Evolutionary conservation across 2,797 vertebrate genomes (phyloP).

Genomic region (Rallus crepitans): DNA sequence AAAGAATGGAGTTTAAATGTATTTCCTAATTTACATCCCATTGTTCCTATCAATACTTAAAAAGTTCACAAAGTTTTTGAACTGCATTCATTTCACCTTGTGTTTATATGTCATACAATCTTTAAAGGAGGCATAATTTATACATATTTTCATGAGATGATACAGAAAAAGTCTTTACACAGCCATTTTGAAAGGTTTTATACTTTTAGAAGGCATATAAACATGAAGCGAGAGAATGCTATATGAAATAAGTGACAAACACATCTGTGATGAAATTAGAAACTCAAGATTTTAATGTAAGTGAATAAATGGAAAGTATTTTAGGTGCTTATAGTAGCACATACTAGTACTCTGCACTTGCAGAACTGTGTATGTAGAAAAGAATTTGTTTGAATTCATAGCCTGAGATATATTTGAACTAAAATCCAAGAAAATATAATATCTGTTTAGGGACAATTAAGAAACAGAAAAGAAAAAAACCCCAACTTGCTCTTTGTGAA

Average conservation of each 20-base stretch:
- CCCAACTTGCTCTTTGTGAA: not conserved
- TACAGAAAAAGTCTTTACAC: not conserved
- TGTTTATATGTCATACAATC: not conserved
- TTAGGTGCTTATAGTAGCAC: not conserved
- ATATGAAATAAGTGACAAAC: not conserved
- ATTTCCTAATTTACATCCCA: not conserved
- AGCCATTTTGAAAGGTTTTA: not conserved
- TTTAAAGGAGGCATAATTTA: not conserved
- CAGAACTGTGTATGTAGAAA: not conserved
- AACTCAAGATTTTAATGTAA: not conserved
- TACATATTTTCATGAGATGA: not conserved
- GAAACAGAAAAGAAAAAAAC: not conserved
- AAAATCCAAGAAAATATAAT: not conserved
- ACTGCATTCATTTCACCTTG: not conserved
- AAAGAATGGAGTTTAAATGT: not conserved
- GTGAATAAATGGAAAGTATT: not conserved
- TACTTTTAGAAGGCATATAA: not conserved
- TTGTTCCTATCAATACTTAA: not conserved
- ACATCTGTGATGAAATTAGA: not conserved
- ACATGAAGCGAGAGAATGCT: not conserved
- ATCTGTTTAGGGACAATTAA: not conserved
- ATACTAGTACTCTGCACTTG: fast-evolving
- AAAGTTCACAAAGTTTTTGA: not conserved
- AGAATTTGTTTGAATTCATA: not conserved
- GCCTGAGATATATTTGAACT: not conserved